A percentile compares a stretch with the other conserved stretches of the same genome.
These are phyloP conservation scores for Coelopa pilipes DNA, from an alignment of 2,888 invertebrate species.

Conservation along the genomic window DNA sequence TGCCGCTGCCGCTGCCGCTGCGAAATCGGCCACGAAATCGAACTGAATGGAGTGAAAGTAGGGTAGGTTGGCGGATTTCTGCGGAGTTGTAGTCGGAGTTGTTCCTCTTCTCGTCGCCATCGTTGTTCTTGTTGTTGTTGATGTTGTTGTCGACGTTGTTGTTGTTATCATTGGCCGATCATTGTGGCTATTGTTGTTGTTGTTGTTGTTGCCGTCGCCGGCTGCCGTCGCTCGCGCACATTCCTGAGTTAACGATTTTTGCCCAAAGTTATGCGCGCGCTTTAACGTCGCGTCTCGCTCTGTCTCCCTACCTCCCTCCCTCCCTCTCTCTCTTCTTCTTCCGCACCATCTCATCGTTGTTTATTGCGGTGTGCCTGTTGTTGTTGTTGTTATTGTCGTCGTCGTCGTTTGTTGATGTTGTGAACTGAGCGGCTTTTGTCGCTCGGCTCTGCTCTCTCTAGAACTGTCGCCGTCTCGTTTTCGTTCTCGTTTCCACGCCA, in stretches of 20 bases:
- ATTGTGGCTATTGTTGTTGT: not conserved
- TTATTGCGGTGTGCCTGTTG: too few species aligned
- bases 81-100: not conserved
- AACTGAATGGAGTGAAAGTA: slow-evolving; percentile 61
- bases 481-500: too few species aligned
- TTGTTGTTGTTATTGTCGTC: too few species aligned
- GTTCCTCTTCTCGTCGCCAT: not conserved
- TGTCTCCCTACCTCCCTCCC: too few species aligned
- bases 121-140: not conserved
- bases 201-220: not conserved
- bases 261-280: slow-evolving; percentile 2
- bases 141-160: not conserved
- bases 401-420: too few species aligned
- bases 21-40: slow-evolving; percentile 30
- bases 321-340: too few species aligned
- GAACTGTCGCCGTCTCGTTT: too few species aligned
- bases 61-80: slow-evolving; percentile 49
- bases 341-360: too few species aligned
- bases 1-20: not conserved
- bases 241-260: not conserved
- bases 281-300: not conserved
- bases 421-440: too few species aligned
- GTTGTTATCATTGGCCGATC: not conserved
- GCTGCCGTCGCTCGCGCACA: not conserved
- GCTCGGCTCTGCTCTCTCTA: too few species aligned